Evolutionary conservation across 2,888 invertebrate species (phyloP), one percentile per base, ranked within the genome.

Genomic region (Macropis europaea): DNA sequence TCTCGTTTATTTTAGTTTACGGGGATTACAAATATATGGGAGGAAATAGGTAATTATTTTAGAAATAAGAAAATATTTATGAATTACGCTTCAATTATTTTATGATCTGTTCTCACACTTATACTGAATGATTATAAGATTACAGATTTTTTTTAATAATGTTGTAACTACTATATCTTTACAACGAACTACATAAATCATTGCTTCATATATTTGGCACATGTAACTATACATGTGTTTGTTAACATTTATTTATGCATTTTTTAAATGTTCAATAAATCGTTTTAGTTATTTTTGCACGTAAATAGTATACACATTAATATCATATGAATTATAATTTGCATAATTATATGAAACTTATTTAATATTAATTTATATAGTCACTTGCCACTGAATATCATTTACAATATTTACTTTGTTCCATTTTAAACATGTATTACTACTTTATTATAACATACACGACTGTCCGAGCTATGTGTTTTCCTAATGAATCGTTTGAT

Each of bases 1-100:
- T 53, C 48, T 66, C 48, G 66, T 80, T 80, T 80, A 78, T 79
- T 78, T 67, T 60, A 67, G 34, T 72, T 78, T 80, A 76, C 22
- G 56, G 52, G 24, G 48, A 52, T 80, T 78, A 80, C 73, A 80
- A 67, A 34, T 38, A 53, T 47, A 32, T 70, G 38, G 11, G 60
- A 42, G 53, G 56, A 42, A 64, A 72, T 48, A 64, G 32, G 50
- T 73, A 34, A 45, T 61, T 69, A 43, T 13, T 76, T 75, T 52
- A 72, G 59, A 42, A 24, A 57, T 19, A 28, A 63, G 17, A 57
- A 70, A 50, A 34, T 71, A 57, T 76, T 77, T 73, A 69, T 47
- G 50, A 38, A 47, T 77, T 72, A 79, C 52, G 54, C 36, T 50
- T 30, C 63, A 50, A n/a, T 63, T 62, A 59, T 62, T 73, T 73